A percentile compares a stretch with the other conserved stretches of the same genome.
Conservation (phyloP, 2,113 vertebrate species). For the Ceyx melanurus region DNA sequence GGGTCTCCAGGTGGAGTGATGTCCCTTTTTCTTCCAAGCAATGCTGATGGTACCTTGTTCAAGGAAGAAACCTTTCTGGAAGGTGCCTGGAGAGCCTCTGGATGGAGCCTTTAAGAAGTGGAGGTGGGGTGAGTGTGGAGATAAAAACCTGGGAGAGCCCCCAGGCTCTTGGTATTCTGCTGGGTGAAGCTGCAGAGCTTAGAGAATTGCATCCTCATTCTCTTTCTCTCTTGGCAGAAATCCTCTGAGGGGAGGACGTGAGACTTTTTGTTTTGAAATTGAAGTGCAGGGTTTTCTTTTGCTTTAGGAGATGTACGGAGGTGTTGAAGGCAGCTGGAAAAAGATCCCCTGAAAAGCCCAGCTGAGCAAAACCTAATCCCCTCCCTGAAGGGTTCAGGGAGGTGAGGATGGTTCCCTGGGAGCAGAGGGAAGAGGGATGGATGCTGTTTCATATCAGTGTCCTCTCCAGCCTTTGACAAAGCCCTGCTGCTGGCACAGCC, state of each 20-base stretch:
- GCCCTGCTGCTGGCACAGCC: rapidly evolving
- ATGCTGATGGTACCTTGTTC: rapidly evolving
- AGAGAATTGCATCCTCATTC: neutral
- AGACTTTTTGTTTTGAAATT: neutral
- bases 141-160: neutral
- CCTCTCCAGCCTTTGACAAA: neutral
- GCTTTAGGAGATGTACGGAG: neutral
- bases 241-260: neutral
- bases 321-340: neutral
- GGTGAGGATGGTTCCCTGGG: neutral
- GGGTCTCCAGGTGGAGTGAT: neutral
- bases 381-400: neutral
- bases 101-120: neutral
- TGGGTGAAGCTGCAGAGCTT: neutral
- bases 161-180: neutral
- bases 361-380: neutral
- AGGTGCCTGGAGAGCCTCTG: neutral
- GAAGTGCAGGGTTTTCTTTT: neutral
- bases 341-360: neutral
- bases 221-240: neutral
- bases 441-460: neutral
- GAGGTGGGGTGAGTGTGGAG: rapidly evolving
- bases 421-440: neutral
- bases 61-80: neutral
- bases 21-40: neutral